phyloP scores from a whole-genome alignment of 2,888 invertebrate species.

The Chymomyza fuscimana region DNA sequence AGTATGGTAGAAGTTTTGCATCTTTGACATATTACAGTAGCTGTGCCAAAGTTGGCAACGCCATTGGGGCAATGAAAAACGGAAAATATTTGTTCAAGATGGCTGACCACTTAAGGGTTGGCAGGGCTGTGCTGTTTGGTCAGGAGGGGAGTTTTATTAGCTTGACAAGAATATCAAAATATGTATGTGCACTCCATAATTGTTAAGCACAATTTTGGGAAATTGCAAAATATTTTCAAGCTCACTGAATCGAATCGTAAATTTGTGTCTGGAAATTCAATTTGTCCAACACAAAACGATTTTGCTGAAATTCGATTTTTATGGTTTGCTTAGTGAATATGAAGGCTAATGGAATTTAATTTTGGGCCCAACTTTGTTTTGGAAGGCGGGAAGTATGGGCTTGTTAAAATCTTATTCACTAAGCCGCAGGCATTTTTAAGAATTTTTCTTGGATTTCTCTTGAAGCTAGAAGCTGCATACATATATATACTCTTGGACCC shows the following conservation, averaged over 20 bases:
- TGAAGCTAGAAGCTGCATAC: too few relatives aligned
- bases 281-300: constrained; percentile 36
- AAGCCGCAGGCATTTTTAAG: too few relatives aligned
- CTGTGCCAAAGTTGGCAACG: constrained; percentile 7
- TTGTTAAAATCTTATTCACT: too few relatives aligned
- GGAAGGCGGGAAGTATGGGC: too few relatives aligned
- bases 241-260: constrained; percentile 57
- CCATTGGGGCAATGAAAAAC: constrained; percentile 25
- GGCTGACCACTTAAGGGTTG: constrained; percentile 42
- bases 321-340: not conserved
- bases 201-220: constrained; percentile 47
- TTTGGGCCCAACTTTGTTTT: not conserved
- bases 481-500: too few relatives aligned
- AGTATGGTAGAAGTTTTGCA: constrained; percentile 31
- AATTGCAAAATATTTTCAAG: constrained; percentile 65
- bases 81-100: constrained; percentile 44
- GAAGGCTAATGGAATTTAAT: not conserved
- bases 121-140: not conserved
- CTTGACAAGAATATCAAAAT: constrained; percentile 23
- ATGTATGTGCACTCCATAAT: constrained; percentile 50
- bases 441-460: too few relatives aligned
- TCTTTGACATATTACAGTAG: constrained; percentile 52
- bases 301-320: not conserved
- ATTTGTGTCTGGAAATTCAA: constrained; percentile 50
- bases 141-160: constrained; percentile 49